Evolutionary conservation across 1,140 invertebrate genomes (phyloP).

Genomic region (Nasonia longicornis): DNA sequence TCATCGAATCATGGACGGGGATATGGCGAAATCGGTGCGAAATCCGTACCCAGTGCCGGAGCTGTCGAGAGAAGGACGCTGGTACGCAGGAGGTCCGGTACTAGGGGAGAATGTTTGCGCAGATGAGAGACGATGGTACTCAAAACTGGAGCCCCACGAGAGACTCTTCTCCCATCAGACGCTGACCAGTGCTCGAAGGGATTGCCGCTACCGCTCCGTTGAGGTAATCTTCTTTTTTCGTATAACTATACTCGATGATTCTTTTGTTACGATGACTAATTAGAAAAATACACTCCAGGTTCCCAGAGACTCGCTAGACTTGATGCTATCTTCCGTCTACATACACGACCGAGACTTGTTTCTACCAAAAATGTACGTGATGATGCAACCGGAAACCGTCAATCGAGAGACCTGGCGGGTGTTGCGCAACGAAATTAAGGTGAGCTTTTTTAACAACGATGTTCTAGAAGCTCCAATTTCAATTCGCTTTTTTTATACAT

Average conservation of each 20-base stretch:
- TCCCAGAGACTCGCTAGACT: conserved; percentile 61
- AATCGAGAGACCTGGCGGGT: conserved; percentile 62
- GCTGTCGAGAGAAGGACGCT: conserved; percentile 60
- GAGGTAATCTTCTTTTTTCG: not conserved
- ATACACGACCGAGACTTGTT: conserved; percentile 57
- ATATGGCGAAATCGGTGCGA: conserved; percentile 49
- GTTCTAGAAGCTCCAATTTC: no score
- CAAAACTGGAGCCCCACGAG: conserved; percentile 58
- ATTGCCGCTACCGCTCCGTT: conserved; percentile 55
- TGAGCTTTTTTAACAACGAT: conserved; percentile 27
- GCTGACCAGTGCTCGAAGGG: conserved; percentile 60
- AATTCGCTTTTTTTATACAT: no score
- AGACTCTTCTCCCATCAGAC: conserved; percentile 66
- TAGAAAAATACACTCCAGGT: conserved; percentile 50
- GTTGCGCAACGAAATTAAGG: conserved; percentile 64
- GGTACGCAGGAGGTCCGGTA: conserved; percentile 54
- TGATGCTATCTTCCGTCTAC: conserved; percentile 60
- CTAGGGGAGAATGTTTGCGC: conserved; percentile 58
- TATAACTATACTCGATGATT: not conserved
- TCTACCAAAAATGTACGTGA: conserved; percentile 57
- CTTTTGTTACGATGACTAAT: not conserved
- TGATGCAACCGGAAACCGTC: conserved; percentile 62
- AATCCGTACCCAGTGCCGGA: conserved; percentile 65
- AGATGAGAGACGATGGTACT: conserved; percentile 57
- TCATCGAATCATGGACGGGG: not conserved